A percentile compares a stretch with the other conserved stretches of the same genome.
Conservation (phyloP, 2,113 vertebrate genomes). For the Carassius carassius region DNA sequence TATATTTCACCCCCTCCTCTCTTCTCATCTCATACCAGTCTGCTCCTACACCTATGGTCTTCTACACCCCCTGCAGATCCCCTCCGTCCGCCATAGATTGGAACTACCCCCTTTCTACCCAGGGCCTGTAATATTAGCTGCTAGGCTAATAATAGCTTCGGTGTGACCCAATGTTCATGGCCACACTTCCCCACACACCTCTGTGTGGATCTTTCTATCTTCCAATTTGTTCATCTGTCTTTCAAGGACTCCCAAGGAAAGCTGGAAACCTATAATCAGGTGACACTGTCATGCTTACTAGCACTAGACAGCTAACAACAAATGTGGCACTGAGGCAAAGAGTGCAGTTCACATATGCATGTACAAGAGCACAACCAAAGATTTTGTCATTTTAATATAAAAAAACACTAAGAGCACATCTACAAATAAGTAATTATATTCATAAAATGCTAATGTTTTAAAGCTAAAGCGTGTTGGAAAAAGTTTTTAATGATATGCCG, state of each 20-base stretch:
- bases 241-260: conserved; percentile 10
- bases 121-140: conserved; percentile 71
- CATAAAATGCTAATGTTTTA: no score
- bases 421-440: background rate
- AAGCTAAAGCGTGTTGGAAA: background rate
- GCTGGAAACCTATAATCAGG: conserved; percentile 1
- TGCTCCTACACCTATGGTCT: conserved; percentile 36
- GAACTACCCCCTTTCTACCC: conserved; percentile 52
- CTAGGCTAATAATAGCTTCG: conserved; percentile 70
- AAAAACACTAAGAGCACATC: background rate
- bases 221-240: conserved; percentile 32
- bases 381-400: background rate
- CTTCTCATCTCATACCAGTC: conserved; percentile 15
- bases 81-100: background rate
- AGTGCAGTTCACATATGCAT: background rate
- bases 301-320: background rate
- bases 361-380: background rate
- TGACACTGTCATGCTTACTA: background rate
- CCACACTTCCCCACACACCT: conserved; percentile 66
- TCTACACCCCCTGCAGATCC: background rate
- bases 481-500: background rate
- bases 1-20: conserved; percentile 48
- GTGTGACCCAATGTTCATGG: conserved; percentile 70
- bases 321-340: background rate
- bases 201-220: conserved; percentile 22